Evolutionary conservation across 2,888 invertebrate species (phyloP).

Genomic region (Hirtodrosophila confusa): DNA sequence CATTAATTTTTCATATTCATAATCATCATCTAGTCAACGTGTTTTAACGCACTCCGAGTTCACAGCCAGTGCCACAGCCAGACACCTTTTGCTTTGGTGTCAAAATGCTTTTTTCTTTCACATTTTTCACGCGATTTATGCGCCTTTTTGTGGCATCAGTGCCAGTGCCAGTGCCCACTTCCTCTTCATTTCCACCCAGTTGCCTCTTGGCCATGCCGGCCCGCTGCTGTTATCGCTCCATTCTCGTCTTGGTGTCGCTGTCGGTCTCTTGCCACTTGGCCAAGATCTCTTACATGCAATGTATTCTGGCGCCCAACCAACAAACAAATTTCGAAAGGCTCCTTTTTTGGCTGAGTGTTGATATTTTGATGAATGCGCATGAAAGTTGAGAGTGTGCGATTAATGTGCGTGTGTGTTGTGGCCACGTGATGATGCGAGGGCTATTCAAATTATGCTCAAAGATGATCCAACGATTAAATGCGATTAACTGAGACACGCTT

Average conservation of each 20-base stretch:
- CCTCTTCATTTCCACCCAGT: constrained; percentile 49
- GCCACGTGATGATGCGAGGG: constrained; percentile 11
- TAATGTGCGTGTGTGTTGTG: constrained; percentile 15
- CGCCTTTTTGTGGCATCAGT: constrained; percentile 49
- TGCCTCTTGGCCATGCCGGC: constrained; percentile 23
- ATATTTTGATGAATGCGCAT: constrained; percentile 66
- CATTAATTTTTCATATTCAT: constrained; percentile 81
- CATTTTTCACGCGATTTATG: constrained; percentile 79
- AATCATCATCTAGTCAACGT: constrained; percentile 76
- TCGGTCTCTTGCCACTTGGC: constrained; percentile 37
- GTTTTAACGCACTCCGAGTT: constrained; percentile 50
- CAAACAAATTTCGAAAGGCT: constrained; percentile 65
- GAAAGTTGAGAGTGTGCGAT: constrained; percentile 45
- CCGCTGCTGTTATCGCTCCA: constrained; percentile 28
- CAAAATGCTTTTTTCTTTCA: constrained; percentile 78
- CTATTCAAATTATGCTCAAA: constrained; percentile 10
- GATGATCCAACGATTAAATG: constrained; percentile 23
- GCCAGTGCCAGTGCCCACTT: constrained; percentile 34
- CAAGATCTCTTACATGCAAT: constrained; percentile 57
- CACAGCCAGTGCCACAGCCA: constrained; percentile 11
- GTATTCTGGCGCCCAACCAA: constrained; percentile 55
- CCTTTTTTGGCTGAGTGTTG: constrained; percentile 68
- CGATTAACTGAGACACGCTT: constrained; percentile 14
- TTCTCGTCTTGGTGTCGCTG: constrained; percentile 29
- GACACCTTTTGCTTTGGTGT: constrained; percentile 64